Evolutionary conservation across 2,113 vertebrate genomes (phyloP), one percentile per base, ranked within the genome.

Genomic region (Amblyopsis rosae): DNA sequence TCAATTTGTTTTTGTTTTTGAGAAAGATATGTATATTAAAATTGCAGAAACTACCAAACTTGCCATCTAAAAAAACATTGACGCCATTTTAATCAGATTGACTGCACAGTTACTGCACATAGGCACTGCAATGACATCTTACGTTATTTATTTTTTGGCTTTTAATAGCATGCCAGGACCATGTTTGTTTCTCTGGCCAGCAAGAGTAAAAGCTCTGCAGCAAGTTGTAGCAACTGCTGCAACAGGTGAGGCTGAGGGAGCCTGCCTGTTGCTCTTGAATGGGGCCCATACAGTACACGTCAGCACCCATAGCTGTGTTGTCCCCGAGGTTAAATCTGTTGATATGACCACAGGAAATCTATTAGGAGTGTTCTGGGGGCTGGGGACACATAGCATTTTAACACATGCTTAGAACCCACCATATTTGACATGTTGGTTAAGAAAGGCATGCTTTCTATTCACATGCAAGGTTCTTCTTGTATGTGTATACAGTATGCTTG

Each of bases 321-420:
- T 84, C 82, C 87, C 80, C 3, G 68, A 65, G 73, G 85, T 75
- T 80, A 49, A 64, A 55, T 83, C 73, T 73, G 73, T 80, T 69
- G 57, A 77, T 88, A 87, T 82, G 82, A 89, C 77, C 79, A 80
- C 58, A 76, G 75, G 87, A 89, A 90, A 90, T 88, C 81, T 89
- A 74, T 84, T 81, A 82, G 74, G 70, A 72, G 70, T 66, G 62
- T 76, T 71, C 65, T 76, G 69, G 66, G 66, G 77, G 61, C 70
- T 68, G 71, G 59, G 72, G 79, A 73, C 76, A 67, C 73, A 80
- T 78, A 84, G 80, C 75, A 62, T 61, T 83, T 87, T 73, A 74
- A 81, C 87, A 83, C 78, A 73, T 76, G 80, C 79, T 72, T 17
- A 9, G 45, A 63, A 68, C 49, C 58, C 45, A 67, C 67, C 55